A percentile compares a stretch with the other conserved stretches of the same genome.
phyloP scores from a whole-genome alignment of 23 tunicate species.

The Halocynthia roretzi region DNA sequence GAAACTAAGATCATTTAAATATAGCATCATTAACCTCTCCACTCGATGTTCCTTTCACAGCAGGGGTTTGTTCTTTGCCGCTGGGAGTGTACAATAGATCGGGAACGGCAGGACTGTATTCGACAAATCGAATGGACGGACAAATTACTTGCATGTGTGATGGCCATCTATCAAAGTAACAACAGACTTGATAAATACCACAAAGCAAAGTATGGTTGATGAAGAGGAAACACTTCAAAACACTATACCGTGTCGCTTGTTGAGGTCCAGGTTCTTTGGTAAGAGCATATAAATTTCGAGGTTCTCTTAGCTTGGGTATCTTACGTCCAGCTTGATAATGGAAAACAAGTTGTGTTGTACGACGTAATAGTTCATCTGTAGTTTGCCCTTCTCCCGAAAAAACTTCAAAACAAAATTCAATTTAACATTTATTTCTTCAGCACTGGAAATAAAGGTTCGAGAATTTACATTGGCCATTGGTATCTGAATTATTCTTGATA shows the following conservation, averaged over 20 bases:
- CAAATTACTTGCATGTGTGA: constrained; percentile 86
- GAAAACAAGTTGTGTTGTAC: constrained; percentile 90
- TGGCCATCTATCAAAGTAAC: constrained; percentile 60
- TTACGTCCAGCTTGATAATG: constrained; percentile 93
- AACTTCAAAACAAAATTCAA: constrained; percentile 24
- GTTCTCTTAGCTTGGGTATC: constrained; percentile 84
- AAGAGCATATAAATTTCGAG: constrained; percentile 78
- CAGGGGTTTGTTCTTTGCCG: constrained; percentile 68
- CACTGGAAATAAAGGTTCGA: too few relatives aligned
- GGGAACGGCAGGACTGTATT: constrained; percentile 53
- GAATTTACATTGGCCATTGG: constrained; percentile 59
- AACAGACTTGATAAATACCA: too few relatives aligned
- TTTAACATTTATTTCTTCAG: too few relatives aligned
- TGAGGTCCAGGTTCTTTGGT: constrained; percentile 96
- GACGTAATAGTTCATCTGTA: constrained; percentile 70
- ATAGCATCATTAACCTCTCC: constrained; percentile 55
- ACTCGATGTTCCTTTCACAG: constrained; percentile 63
- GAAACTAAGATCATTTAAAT: too few relatives aligned
- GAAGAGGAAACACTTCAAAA: neutral
- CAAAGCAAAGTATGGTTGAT: too few relatives aligned
- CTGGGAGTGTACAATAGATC: constrained; percentile 65
- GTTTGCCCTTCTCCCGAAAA: constrained; percentile 67
- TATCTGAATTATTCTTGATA: constrained; percentile 9
- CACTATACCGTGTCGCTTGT: constrained; percentile 85
- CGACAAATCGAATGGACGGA: constrained; percentile 77